phyloP scores from a whole-genome alignment of 2,113 vertebrate genomes.

The Caranx ignobilis region DNA sequence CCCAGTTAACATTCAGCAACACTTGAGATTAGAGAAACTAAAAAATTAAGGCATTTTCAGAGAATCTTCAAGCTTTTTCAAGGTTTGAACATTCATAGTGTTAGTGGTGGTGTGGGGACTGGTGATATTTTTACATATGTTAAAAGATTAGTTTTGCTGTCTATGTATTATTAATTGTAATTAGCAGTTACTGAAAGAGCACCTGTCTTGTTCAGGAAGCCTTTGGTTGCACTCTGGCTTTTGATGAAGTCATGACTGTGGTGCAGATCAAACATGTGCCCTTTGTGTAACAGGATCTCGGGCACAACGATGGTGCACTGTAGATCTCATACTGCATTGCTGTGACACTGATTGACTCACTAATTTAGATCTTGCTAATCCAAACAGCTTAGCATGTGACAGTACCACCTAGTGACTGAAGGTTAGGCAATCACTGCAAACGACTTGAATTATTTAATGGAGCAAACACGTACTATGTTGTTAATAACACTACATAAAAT shows the following conservation, averaged over 20 bases:
- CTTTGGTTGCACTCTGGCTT: background rate
- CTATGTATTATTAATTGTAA: conserved; percentile 12
- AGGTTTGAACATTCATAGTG: background rate
- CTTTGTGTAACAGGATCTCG: conserved; percentile 24
- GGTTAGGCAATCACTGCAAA: conserved; percentile 22
- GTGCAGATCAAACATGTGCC: conserved; percentile 30
- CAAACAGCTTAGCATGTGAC: conserved; percentile 53
- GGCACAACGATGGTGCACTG: background rate
- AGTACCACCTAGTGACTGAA: conserved; percentile 25
- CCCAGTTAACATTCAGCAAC: no score
- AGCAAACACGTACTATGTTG: background rate
- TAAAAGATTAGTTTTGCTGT: background rate
- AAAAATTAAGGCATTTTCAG: no score
- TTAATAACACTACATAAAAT: conserved; percentile 4
- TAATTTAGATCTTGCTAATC: conserved; percentile 63
- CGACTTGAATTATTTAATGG: conserved; percentile 24
- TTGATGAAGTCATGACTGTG: background rate
- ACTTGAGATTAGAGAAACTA: no score
- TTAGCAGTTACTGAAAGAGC: background rate
- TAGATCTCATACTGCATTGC: conserved; percentile 36
- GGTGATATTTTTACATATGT: background rate
- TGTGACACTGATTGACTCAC: conserved; percentile 19
- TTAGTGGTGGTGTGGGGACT: background rate
- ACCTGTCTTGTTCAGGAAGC: background rate
- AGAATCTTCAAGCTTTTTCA: background rate